Percentiles rank a stretch among this genome's conserved stretches.
Evolutionary conservation across 2,113 vertebrate species (phyloP).

Genomic region (Spheniscus mendiculus): DNA sequence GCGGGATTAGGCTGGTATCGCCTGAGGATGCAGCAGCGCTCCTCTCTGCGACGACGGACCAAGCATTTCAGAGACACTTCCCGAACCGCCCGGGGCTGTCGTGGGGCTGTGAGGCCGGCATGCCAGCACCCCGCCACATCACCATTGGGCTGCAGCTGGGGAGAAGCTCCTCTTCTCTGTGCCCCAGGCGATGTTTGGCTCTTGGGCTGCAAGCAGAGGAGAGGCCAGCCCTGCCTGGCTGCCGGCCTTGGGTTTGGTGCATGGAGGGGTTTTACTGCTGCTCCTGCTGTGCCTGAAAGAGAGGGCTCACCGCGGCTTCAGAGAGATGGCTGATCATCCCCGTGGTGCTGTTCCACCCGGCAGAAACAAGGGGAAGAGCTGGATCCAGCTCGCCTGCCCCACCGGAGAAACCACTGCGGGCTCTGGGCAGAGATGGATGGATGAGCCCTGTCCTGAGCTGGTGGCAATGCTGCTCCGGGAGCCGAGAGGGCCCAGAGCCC

Average conservation of each 20-base stretch:
- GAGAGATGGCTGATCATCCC: neutral
- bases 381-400: neutral
- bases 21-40: neutral
- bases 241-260: neutral
- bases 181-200: neutral
- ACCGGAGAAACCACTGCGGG: fast-evolving
- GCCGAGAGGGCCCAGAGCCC: neutral
- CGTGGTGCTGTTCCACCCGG: neutral
- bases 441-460: neutral
- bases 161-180: neutral
- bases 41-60: neutral
- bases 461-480: neutral
- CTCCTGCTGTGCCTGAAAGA: neutral
- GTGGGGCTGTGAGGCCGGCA: fast-evolving
- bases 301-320: fast-evolving
- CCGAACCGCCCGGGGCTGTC: neutral
- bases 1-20: neutral
- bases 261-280: neutral
- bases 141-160: neutral
- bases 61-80: neutral
- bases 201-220: neutral
- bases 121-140: fast-evolving
- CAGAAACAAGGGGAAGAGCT: neutral
- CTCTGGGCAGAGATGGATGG: neutral
- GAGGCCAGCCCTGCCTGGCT: neutral